phyloP scores from a whole-genome alignment of 2,888 invertebrate genomes.

The Noctua pronuba region DNA sequence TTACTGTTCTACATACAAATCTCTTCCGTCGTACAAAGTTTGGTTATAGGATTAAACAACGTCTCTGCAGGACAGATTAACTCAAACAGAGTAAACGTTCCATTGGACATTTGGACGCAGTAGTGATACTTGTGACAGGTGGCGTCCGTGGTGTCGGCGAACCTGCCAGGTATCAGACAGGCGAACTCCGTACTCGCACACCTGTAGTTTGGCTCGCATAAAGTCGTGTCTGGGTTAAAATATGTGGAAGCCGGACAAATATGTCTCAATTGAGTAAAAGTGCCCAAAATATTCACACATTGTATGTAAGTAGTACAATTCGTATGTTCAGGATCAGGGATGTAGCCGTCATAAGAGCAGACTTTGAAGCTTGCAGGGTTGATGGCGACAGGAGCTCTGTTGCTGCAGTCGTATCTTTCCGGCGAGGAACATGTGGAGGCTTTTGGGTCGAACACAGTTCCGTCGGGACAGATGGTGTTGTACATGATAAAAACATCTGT shows the following conservation, averaged over 20 bases:
- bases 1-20: neutral
- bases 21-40: constrained; percentile 18
- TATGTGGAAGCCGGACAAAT: constrained; percentile 29
- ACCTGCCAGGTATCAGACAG: constrained; percentile 33
- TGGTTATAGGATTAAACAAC: constrained; percentile 26
- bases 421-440: constrained; percentile 24
- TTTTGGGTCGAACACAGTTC: constrained; percentile 25
- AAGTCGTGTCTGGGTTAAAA: constrained; percentile 44
- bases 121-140: constrained; percentile 32
- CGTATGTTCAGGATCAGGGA: constrained; percentile 19
- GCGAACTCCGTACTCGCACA: constrained; percentile 6
- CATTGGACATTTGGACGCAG: constrained; percentile 37
- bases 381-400: neutral
- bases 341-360: constrained; percentile 35
- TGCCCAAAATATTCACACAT: constrained; percentile 34
- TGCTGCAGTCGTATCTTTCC: constrained; percentile 10
- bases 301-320: constrained; percentile 45
- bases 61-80: constrained; percentile 30
- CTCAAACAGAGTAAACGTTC: constrained; percentile 18
- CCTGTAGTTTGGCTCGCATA: constrained; percentile 29
- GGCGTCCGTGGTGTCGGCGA: constrained; percentile 18
- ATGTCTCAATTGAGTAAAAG: constrained; percentile 29
- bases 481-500: constrained; percentile 20
- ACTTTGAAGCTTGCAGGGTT: neutral
- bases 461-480: constrained; percentile 25